A percentile compares a stretch with the other conserved stretches of the same genome.
These are phyloP conservation scores for Tachina lurida DNA, from an alignment of 2,888 invertebrate genomes.

Conservation along the genomic window DNA sequence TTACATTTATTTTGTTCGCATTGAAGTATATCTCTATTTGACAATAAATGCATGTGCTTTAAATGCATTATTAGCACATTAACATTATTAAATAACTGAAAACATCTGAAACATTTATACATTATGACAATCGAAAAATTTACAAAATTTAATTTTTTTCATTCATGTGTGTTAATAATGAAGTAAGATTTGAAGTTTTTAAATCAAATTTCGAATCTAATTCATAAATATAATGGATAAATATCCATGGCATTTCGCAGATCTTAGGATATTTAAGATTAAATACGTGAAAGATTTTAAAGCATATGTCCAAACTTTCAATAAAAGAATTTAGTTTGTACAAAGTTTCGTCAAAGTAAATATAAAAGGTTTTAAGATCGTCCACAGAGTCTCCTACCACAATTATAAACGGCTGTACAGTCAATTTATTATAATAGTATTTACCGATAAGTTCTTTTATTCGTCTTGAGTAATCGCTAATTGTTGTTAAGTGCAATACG, in stretches of 20 bases:
- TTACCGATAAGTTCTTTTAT: conserved; percentile 51
- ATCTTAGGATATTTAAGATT: conserved; percentile 44
- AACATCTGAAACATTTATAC: too few relatives aligned
- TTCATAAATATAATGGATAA: conserved; percentile 36
- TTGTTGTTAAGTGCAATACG: conserved; percentile 36
- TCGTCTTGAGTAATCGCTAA: conserved; percentile 39
- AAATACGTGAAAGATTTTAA: too few relatives aligned
- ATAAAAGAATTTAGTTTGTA: conserved; percentile 34
- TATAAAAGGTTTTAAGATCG: conserved; percentile 43
- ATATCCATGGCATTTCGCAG: conserved; percentile 48
- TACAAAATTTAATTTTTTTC: too few relatives aligned
- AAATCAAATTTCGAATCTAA: conserved; percentile 45
- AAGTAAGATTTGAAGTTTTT: conserved; percentile 38
- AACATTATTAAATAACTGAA: too few relatives aligned
- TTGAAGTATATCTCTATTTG: too few relatives aligned
- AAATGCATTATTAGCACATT: too few relatives aligned
- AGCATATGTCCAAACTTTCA: too few relatives aligned
- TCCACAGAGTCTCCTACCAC: conserved; percentile 49
- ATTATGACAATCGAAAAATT: too few relatives aligned
- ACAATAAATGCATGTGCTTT: too few relatives aligned
- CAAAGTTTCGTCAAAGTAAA: conserved; percentile 41
- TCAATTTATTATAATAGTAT: conserved; percentile 45
- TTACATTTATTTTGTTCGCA: too few relatives aligned
- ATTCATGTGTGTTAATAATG: conserved; percentile 29
- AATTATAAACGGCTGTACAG: conserved; percentile 28